Conservation (phyloP, 2,888 invertebrate genomes). For the Sphaeridia pumilis region DNA sequence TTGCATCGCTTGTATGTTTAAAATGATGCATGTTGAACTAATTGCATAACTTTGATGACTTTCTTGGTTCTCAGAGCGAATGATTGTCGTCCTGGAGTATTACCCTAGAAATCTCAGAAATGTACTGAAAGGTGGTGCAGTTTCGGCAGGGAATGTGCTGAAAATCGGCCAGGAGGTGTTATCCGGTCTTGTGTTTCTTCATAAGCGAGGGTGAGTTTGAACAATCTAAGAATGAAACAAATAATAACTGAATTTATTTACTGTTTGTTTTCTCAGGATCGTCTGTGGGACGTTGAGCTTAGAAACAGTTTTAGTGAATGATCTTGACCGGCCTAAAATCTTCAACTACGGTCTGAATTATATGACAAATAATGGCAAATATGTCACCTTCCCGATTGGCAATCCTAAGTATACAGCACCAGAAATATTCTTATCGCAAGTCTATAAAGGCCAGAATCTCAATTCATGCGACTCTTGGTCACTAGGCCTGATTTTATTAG, state of each 20-base stretch:
- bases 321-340: constrained; percentile 58
- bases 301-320: constrained; percentile 68
- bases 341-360: constrained; percentile 88
- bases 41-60: no score
- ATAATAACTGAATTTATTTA: neutral
- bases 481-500: constrained; percentile 76
- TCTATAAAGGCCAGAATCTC: constrained; percentile 39
- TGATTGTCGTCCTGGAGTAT: constrained; percentile 70
- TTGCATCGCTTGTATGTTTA: no score
- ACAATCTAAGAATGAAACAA: neutral
- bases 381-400: constrained; percentile 75
- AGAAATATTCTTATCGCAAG: constrained; percentile 58
- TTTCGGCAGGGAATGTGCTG: constrained; percentile 41
- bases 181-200: constrained; percentile 58
- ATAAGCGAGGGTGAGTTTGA: constrained; percentile 43
- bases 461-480: constrained; percentile 71
- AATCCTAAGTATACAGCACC: constrained; percentile 69
- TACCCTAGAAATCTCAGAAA: constrained; percentile 42
- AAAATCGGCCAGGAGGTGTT: constrained; percentile 62
- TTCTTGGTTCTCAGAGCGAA: constrained; percentile 52
- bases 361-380: constrained; percentile 74
- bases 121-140: constrained; percentile 16
- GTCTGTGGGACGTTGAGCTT: constrained; percentile 69
- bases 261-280: constrained; percentile 41
- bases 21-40: no score